phyloP scores from a whole-genome alignment of 2,888 invertebrate genomes.

The Tyria jacobaeae region DNA sequence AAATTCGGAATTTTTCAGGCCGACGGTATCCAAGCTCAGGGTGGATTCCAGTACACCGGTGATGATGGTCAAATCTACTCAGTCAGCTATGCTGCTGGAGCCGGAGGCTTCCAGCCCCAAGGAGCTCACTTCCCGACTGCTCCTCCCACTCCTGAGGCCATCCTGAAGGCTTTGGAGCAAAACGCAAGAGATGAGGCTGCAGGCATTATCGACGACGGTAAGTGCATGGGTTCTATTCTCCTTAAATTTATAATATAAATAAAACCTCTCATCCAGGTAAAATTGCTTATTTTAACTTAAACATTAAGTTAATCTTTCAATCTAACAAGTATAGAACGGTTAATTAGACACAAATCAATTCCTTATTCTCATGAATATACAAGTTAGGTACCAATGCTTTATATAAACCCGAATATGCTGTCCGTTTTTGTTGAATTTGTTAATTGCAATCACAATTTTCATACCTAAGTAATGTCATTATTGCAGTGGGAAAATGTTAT shows the following conservation, averaged over 20 bases:
- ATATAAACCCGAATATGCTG: not conserved
- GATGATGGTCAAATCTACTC: constrained; percentile 87
- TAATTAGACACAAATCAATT: not conserved
- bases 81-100: constrained; percentile 85
- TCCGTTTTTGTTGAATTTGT: not conserved
- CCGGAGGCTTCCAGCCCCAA: constrained; percentile 86
- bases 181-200: constrained; percentile 86
- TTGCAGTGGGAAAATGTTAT: constrained; percentile 3
- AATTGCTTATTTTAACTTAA: too few species aligned
- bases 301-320: too few species aligned
- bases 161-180: constrained; percentile 84
- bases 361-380: not conserved
- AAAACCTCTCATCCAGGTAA: too few species aligned
- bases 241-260: too few species aligned
- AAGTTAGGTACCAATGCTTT: not conserved
- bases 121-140: constrained; percentile 87
- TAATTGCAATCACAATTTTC: not conserved
- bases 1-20: constrained; percentile 63
- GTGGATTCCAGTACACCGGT: constrained; percentile 87
- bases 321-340: too few species aligned
- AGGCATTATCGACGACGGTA: constrained; percentile 85
- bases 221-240: constrained; percentile 36
- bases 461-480: constrained; percentile 6
- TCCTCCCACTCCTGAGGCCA: constrained; percentile 87
- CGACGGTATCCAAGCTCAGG: constrained; percentile 84